Conservation (phyloP, 2,888 invertebrate genomes). For the Tricholauxania praeusta region DNA sequence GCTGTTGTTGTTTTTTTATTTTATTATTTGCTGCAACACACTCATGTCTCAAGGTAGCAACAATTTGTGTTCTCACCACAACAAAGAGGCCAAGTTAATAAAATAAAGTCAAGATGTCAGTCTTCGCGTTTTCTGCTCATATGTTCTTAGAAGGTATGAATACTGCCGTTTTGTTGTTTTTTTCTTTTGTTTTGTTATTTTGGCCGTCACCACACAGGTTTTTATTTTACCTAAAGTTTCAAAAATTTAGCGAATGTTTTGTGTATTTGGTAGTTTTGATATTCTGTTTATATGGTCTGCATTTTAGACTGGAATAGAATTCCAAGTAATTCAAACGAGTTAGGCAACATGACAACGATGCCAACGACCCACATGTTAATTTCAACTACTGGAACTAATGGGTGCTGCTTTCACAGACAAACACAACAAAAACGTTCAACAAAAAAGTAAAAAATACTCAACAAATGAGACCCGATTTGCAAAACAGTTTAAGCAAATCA, state of each 20-base stretch:
- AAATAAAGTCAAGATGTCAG: slow-evolving; percentile 4
- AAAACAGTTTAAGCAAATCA: no score
- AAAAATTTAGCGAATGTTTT: background rate
- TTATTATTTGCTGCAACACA: background rate
- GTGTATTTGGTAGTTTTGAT: slow-evolving; percentile 33
- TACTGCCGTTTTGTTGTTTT: background rate
- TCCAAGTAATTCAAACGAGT: slow-evolving; percentile 59
- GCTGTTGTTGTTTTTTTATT: slow-evolving; percentile 14
- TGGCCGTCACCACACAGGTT: background rate
- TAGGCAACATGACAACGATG: slow-evolving; percentile 46
- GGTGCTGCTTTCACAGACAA: background rate
- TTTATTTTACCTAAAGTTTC: background rate
- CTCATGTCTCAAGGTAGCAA: slow-evolving; percentile 33
- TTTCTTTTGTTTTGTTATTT: background rate
- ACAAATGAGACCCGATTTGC: no score
- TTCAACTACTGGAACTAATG: background rate
- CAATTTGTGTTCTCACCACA: slow-evolving; percentile 1
- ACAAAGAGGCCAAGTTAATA: slow-evolving; percentile 23
- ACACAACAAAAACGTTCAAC: background rate
- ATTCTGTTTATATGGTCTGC: slow-evolving; percentile 25
- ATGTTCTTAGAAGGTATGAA: slow-evolving; percentile 4
- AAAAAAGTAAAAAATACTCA: no score
- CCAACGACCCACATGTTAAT: slow-evolving; percentile 54
- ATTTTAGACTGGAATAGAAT: slow-evolving; percentile 49
- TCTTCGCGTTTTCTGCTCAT: background rate